These are phyloP conservation scores for Phaethon lepturus DNA, from an alignment of 2,113 vertebrate species.

Conservation along the genomic window DNA sequence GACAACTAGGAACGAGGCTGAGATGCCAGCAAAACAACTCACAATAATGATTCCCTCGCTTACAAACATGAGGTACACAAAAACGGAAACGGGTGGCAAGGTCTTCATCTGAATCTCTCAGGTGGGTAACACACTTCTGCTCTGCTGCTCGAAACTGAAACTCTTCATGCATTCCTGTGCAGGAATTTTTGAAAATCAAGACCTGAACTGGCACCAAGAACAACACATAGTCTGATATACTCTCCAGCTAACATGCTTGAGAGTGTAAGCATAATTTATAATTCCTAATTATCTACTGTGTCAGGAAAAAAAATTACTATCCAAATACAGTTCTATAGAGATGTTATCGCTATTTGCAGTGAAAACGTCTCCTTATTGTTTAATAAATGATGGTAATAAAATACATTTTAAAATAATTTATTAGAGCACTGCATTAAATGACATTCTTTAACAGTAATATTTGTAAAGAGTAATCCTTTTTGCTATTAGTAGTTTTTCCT, in stretches of 20 bases:
- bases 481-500: conserved; percentile 54
- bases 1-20: background rate
- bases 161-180: background rate
- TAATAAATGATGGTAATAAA: conserved; percentile 70
- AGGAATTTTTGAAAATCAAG: background rate
- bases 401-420: conserved; percentile 69
- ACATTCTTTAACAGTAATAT: conserved; percentile 67
- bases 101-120: background rate
- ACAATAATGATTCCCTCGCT: background rate
- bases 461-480: conserved; percentile 62
- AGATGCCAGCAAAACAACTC: background rate
- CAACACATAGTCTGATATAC: background rate
- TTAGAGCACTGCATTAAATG: conserved; percentile 55
- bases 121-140: background rate
- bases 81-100: background rate
- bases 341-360: conserved; percentile 53
- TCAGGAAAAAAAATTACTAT: conserved; percentile 18
- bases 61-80: background rate
- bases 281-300: conserved; percentile 53
- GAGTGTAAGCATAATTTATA: conserved; percentile 51
- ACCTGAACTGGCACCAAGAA: conserved; percentile 33
- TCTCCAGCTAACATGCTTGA: background rate
- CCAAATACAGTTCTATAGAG: conserved; percentile 39
- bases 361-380: conserved; percentile 68
- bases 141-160: background rate